phyloP scores from a whole-genome alignment of 1,140 invertebrate genomes.

The Cephus cinctus region DNA sequence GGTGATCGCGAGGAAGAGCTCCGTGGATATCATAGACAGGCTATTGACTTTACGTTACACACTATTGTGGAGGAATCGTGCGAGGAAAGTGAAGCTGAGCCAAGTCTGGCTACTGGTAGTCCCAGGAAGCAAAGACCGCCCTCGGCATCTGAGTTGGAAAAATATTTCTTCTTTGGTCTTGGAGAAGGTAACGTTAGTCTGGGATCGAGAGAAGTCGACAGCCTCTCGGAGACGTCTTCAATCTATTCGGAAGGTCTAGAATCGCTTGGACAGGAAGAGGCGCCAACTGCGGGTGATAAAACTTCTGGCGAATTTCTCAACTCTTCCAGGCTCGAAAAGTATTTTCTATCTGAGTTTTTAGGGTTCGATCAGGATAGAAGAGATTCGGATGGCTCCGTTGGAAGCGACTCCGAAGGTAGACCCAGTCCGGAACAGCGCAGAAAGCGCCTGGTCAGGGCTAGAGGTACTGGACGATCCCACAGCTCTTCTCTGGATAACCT shows the following conservation, averaged over 20 bases:
- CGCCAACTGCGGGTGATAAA: slow-evolving; percentile 51
- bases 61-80: slow-evolving; percentile 93
- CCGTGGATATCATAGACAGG: slow-evolving; percentile 73
- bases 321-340: slow-evolving; percentile 84
- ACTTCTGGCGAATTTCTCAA: slow-evolving; percentile 71
- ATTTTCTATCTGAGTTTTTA: slow-evolving; percentile 84
- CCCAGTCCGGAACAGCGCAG: slow-evolving; percentile 82
- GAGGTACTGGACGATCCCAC: slow-evolving; percentile 77
- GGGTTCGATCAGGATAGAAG: slow-evolving; percentile 71
- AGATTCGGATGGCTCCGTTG: slow-evolving; percentile 77
- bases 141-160: slow-evolving; percentile 82
- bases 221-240: slow-evolving; percentile 83
- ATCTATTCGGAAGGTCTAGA: slow-evolving; percentile 82
- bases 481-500: slow-evolving; percentile 78
- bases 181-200: slow-evolving; percentile 63
- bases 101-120: slow-evolving; percentile 47
- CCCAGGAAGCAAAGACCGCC: slow-evolving; percentile 60
- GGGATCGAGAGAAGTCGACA: slow-evolving; percentile 64
- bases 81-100: slow-evolving; percentile 83
- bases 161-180: slow-evolving; percentile 87
- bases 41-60: slow-evolving; percentile 86
- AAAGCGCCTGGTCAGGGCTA: slow-evolving; percentile 74
- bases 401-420: slow-evolving; percentile 82
- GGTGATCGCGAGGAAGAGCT: slow-evolving; percentile 76
- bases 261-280: slow-evolving; percentile 61